phyloP scores from a whole-genome alignment of 2,113 vertebrate species.

The Caloenas nicobarica region DNA sequence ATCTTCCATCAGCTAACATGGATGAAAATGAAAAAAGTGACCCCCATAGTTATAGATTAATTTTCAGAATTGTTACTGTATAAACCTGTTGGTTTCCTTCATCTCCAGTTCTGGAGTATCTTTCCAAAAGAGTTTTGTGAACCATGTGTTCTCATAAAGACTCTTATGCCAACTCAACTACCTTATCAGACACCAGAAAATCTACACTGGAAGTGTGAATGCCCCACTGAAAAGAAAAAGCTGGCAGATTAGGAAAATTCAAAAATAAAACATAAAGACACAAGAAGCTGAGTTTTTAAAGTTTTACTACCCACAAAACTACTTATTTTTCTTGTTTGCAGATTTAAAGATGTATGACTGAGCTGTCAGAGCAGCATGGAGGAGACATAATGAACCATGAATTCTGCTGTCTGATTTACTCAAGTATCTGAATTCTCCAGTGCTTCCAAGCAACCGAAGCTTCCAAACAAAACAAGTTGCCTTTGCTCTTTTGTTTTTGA shows the following conservation, averaged over 20 bases:
- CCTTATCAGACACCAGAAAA: not conserved
- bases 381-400: not conserved
- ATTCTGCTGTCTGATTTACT: not conserved
- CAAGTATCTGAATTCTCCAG: not conserved
- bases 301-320: not conserved
- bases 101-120: not conserved
- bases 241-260: not conserved
- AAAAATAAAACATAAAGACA: not conserved
- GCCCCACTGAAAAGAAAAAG: not conserved
- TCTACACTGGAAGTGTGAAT: not conserved
- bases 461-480: not conserved
- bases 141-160: not conserved
- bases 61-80: not conserved
- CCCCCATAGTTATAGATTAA: fast-evolving
- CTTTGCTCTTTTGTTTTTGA: not conserved
- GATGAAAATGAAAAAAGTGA: not conserved
- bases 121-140: not conserved
- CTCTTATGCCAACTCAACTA: not conserved
- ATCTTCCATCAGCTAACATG: not conserved
- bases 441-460: not conserved
- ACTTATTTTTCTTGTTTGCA: not conserved
- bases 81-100: not conserved
- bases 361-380: not conserved
- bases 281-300: not conserved
- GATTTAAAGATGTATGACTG: not conserved